Evolutionary conservation across 2,888 invertebrate genomes (phyloP).

Genomic region (Yponomeuta cagnagella): DNA sequence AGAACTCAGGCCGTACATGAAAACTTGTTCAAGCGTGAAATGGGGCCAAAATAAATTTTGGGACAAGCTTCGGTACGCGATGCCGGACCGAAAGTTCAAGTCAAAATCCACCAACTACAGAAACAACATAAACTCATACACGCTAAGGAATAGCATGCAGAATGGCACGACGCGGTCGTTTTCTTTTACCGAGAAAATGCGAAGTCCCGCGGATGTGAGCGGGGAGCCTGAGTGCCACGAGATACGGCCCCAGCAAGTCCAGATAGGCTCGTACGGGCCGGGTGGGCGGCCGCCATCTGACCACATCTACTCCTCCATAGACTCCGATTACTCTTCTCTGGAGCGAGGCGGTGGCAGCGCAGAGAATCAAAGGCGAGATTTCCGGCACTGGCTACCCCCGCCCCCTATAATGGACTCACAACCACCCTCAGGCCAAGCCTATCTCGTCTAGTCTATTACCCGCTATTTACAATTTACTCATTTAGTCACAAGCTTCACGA

Average conservation of each 20-base stretch:
- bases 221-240: slow-evolving; percentile 78
- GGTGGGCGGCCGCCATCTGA: slow-evolving; percentile 87
- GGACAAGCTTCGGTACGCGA: slow-evolving; percentile 91
- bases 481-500: slow-evolving; percentile 67
- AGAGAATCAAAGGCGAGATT: slow-evolving; percentile 54
- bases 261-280: slow-evolving; percentile 59
- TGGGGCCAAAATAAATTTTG: slow-evolving; percentile 96
- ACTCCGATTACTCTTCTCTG: slow-evolving; percentile 90
- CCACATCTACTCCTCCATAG: slow-evolving; percentile 93
- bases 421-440: slow-evolving; percentile 61
- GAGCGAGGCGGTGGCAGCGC: slow-evolving; percentile 79
- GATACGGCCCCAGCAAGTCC: slow-evolving; percentile 49
- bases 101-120: slow-evolving; percentile 78
- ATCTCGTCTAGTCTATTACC: slow-evolving; percentile 64
- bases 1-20: slow-evolving; percentile 90
- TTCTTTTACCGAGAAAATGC: slow-evolving; percentile 73
- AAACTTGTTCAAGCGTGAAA: slow-evolving; percentile 87
- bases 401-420: slow-evolving; percentile 63
- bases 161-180: slow-evolving; percentile 78
- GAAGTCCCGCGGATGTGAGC: slow-evolving; percentile 69
- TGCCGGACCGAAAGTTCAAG: slow-evolving; percentile 82
- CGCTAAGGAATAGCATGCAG: slow-evolving; percentile 78
- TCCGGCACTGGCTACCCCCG: slow-evolving; percentile 67
- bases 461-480: slow-evolving; percentile 37
- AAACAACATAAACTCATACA: slow-evolving; percentile 89